phyloP scores from a whole-genome alignment of 2,113 vertebrate genomes.

The Crotalus tigris region DNA sequence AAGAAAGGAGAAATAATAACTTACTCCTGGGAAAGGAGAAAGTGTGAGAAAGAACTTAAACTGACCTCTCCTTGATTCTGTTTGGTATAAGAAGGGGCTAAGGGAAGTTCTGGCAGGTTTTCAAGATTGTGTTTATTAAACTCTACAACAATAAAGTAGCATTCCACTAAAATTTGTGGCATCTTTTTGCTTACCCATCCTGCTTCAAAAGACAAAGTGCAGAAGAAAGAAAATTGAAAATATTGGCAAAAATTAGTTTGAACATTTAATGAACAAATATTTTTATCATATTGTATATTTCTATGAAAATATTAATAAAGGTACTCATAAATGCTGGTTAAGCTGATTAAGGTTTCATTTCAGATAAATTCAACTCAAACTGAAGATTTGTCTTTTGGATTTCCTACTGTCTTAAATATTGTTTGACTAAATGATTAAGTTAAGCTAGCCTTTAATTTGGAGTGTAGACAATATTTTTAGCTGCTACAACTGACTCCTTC shows the following conservation, averaged over 20 bases:
- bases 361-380: constrained; percentile 21
- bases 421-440: constrained; percentile 53
- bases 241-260: background rate
- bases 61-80: background rate
- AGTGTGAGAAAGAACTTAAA: background rate
- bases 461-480: constrained; percentile 66
- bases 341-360: constrained; percentile 18
- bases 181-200: background rate
- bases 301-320: constrained; percentile 31
- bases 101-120: background rate
- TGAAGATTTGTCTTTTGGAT: background rate
- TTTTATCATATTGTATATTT: constrained; percentile 6
- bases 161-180: background rate
- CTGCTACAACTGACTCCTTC: constrained; percentile 43
- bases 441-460: constrained; percentile 58
- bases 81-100: background rate
- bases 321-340: background rate
- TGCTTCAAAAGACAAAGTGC: background rate
- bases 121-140: background rate
- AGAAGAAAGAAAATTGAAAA: background rate
- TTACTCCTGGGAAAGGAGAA: background rate
- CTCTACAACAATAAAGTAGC: background rate
- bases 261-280: background rate
- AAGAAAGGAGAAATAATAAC: background rate
- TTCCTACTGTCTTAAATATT: constrained; percentile 31